A percentile compares a stretch with the other conserved stretches of the same genome.
These are phyloP conservation scores for Zaprionus obscuricornis DNA, from an alignment of 2,888 invertebrate species.

Conservation along the genomic window DNA sequence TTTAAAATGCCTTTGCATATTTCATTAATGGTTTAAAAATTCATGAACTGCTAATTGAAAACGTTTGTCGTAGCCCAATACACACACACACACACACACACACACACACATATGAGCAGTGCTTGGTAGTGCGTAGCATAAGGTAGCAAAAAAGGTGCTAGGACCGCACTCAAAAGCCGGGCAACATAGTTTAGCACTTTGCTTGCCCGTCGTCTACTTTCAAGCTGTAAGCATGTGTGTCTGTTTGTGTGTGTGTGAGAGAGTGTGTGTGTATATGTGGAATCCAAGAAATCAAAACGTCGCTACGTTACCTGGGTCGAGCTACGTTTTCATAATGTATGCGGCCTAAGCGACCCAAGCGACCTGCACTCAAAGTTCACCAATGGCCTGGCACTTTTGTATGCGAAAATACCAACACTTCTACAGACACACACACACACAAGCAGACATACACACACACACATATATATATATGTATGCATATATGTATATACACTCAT, in stretches of 20 bases:
- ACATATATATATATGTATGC: conserved; percentile 6
- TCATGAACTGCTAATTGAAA: conserved; percentile 82
- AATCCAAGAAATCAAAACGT: conserved; percentile 66
- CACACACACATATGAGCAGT: conserved; percentile 5
- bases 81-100: conserved; percentile 12
- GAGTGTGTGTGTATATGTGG: conserved; percentile 1
- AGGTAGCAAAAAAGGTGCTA: conserved; percentile 67
- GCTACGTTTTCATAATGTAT: conserved; percentile 27
- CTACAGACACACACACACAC: conserved; percentile 26
- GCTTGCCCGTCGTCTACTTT: conserved; percentile 48
- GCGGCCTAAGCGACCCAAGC: conserved; percentile 37
- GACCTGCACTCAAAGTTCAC: conserved; percentile 77
- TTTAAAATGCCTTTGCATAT: conserved; percentile 75
- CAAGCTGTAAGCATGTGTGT: neutral
- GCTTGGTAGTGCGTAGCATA: conserved; percentile 54
- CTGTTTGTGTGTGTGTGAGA: no score
- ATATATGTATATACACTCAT: conserved; percentile 13
- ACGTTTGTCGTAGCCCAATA: conserved; percentile 77
- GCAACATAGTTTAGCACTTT: conserved; percentile 82
- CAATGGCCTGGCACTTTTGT: conserved; percentile 60
- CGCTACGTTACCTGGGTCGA: conserved; percentile 4
- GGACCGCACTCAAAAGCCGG: conserved; percentile 73
- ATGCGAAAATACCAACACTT: conserved; percentile 62
- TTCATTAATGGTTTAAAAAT: conserved; percentile 79
- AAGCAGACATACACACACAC: conserved; percentile 16